Conservation (phyloP, 1,140 invertebrate genomes). For the Drosophila triauraria region DNA sequence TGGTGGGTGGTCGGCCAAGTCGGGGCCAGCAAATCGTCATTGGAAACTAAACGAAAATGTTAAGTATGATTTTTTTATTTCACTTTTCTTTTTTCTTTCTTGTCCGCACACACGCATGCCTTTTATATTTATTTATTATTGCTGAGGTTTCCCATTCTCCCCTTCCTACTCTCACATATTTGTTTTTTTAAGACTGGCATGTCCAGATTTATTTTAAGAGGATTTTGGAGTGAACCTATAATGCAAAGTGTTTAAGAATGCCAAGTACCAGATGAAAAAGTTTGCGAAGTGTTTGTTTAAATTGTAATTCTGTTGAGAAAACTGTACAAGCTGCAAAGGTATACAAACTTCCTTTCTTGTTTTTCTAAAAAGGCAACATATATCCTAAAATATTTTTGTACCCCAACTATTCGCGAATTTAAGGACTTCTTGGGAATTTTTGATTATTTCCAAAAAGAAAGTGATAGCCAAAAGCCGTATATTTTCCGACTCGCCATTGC, state of each 20-base stretch:
- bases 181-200: constrained; percentile 10
- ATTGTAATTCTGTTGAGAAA: too few species aligned
- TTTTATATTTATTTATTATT: constrained; percentile 74
- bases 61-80: constrained; percentile 74
- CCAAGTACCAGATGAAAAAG: constrained; percentile 4
- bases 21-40: constrained; percentile 71
- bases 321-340: too few species aligned
- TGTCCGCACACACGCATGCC: constrained; percentile 29
- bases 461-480: too few species aligned
- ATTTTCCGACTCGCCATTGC: too few species aligned
- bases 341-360: too few species aligned
- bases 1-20: background rate
- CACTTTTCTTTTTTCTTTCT: constrained; percentile 30
- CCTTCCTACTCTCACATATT: constrained; percentile 17
- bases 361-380: too few species aligned
- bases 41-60: constrained; percentile 82
- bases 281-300: background rate
- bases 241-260: background rate
- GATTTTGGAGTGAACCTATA: constrained; percentile 24
- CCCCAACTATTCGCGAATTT: too few species aligned
- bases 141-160: constrained; percentile 30
- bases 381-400: too few species aligned
- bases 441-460: too few species aligned
- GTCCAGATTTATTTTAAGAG: constrained; percentile 39
- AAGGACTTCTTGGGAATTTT: too few species aligned